These are phyloP conservation scores for Smithornis capensis DNA, from an alignment of 2,113 vertebrate species.

Conservation along the genomic window DNA sequence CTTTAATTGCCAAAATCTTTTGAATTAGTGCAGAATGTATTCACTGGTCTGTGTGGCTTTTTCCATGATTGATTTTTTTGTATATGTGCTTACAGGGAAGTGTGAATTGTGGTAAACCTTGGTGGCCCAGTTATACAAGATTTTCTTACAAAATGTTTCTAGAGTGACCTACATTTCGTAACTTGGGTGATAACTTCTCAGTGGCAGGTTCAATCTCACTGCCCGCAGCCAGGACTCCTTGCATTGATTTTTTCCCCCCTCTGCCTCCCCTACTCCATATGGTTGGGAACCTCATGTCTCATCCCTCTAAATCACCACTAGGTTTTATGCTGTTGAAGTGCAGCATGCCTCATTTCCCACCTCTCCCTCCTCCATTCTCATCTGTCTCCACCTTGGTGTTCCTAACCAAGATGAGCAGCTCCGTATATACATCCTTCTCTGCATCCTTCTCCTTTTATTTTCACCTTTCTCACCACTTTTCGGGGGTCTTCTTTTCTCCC, in stretches of 20 bases:
- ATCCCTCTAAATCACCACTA: neutral
- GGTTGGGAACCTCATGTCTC: neutral
- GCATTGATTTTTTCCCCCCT: neutral
- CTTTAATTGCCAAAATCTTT: neutral
- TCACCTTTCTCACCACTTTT: neutral
- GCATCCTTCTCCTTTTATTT: neutral
- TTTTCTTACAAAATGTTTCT: neutral
- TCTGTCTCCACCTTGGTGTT: neutral
- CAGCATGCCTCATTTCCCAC: neutral
- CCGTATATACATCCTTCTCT: neutral
- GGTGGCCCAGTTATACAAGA: neutral
- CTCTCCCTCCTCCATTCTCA: neutral
- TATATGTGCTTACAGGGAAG: neutral
- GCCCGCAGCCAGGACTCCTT: neutral
- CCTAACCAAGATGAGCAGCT: neutral
- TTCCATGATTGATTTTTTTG: neutral
- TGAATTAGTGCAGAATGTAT: neutral
- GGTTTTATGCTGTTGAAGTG: neutral
- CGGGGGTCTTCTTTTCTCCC: neutral
- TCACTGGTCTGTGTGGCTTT: neutral
- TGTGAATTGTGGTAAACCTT: neutral
- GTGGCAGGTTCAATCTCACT: neutral
- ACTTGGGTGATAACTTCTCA: neutral
- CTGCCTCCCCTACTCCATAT: accelerated
- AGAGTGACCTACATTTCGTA: neutral